Percentiles rank a stretch among this genome's conserved stretches.
Conservation (phyloP, 2,797 vertebrate species). For the Mormyrus proboscirostris region DNA sequence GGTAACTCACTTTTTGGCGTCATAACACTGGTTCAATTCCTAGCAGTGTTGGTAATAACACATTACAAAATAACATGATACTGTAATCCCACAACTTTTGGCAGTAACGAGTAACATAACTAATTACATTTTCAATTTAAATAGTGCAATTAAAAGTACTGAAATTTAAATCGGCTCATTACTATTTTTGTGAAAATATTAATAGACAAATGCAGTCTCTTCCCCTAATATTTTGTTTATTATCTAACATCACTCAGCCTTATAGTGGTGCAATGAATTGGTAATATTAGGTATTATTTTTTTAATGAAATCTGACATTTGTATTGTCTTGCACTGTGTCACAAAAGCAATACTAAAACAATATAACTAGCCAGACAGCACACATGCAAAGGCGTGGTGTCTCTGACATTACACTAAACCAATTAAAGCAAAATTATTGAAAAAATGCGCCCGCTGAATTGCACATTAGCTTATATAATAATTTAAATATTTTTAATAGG, state of each 20-base stretch:
- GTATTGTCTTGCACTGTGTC: background rate
- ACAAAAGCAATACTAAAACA: background rate
- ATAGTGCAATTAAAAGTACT: background rate
- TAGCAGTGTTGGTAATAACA: background rate
- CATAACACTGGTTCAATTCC: background rate
- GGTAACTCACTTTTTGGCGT: background rate
- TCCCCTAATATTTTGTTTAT: background rate
- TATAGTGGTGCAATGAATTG: background rate
- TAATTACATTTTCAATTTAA: no score
- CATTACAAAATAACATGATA: background rate
- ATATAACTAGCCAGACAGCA: background rate
- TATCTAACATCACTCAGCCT: background rate
- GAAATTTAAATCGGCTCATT: background rate
- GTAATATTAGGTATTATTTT: background rate
- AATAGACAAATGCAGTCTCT: background rate
- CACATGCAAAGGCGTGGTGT: background rate
- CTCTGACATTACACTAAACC: background rate
- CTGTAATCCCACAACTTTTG: background rate
- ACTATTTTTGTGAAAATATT: background rate
- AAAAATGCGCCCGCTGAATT: no score
- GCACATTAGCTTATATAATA: no score
- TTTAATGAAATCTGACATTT: background rate
- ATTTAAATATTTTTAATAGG: no score
- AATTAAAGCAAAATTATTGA: no score
- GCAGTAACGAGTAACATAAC: background rate